These are phyloP conservation scores for Ectemnius continuus DNA, from an alignment of 2,888 invertebrate species.

Conservation along the genomic window DNA sequence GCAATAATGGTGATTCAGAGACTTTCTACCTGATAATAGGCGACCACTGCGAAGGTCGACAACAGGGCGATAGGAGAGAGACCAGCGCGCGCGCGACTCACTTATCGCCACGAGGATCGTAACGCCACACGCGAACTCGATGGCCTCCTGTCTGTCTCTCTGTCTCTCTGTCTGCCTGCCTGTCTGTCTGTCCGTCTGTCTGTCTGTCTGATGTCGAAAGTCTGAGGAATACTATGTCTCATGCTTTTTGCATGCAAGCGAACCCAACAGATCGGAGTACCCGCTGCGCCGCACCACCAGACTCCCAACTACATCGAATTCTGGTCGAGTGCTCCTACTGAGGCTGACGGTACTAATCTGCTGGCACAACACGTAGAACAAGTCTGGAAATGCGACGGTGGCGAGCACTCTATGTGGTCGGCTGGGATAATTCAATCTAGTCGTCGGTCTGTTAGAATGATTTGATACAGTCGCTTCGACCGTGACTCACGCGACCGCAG, in stretches of 20 bases:
- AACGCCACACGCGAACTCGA: slow-evolving; percentile 12
- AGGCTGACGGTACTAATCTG: too few species aligned
- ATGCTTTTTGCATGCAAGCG: too few species aligned
- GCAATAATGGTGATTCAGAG: slow-evolving; percentile 18
- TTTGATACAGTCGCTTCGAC: neutral
- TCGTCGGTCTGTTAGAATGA: slow-evolving; percentile 5
- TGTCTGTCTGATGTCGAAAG: too few species aligned
- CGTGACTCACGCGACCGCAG: slow-evolving; percentile 7
- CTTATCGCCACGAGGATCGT: slow-evolving; percentile 26
- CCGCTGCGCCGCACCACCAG: too few species aligned
- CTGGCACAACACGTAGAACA: too few species aligned
- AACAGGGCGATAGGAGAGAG: neutral
- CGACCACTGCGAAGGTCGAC: slow-evolving; percentile 3
- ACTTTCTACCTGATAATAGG: slow-evolving; percentile 16
- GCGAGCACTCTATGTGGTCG: too few species aligned
- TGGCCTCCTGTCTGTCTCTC: neutral
- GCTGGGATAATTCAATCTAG: neutral
- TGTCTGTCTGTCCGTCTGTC: too few species aligned
- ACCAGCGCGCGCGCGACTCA: slow-evolving; percentile 11
- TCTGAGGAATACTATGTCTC: too few species aligned
- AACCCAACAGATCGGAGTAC: too few species aligned
- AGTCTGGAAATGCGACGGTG: too few species aligned
- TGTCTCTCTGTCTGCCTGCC: neutral
- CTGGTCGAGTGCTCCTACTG: too few species aligned
- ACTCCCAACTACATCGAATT: too few species aligned